Percentiles rank a stretch among this genome's conserved stretches.
These are phyloP conservation scores for Piscicola geometra DNA, from an alignment of 2,888 invertebrate genomes.

Conservation along the genomic window DNA sequence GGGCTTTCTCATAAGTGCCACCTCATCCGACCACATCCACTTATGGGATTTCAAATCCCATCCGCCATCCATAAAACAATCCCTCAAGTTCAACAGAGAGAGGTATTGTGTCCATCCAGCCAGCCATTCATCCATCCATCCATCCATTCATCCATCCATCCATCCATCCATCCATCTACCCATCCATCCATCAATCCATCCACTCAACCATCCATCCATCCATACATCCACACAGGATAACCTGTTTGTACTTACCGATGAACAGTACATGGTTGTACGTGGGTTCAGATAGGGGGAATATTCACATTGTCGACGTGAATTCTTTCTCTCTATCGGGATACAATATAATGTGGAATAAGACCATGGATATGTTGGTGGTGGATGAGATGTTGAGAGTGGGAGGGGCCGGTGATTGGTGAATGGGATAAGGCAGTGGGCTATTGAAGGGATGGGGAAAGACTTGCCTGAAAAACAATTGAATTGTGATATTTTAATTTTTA, in stretches of 20 bases:
- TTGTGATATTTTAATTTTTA: too few relatives aligned
- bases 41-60: slow-evolving; percentile 91
- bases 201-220: too few relatives aligned
- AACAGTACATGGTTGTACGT: slow-evolving; percentile 97
- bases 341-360: slow-evolving; percentile 99
- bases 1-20: slow-evolving; percentile 88
- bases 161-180: too few relatives aligned
- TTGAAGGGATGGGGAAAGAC: neutral
- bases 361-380: slow-evolving; percentile 65
- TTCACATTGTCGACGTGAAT: slow-evolving; percentile 93
- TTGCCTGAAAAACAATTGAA: too few relatives aligned
- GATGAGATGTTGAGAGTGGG: neutral
- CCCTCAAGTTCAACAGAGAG: slow-evolving; percentile 93
- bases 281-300: slow-evolving; percentile 94
- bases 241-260: slow-evolving; percentile 67
- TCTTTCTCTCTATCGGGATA: slow-evolving; percentile 92
- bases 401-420: neutral
- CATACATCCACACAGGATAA: slow-evolving; percentile 31
- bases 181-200: neutral
- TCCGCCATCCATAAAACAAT: slow-evolving; percentile 88
- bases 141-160: neutral
- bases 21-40: slow-evolving; percentile 91
- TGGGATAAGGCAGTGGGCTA: neutral
- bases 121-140: too few relatives aligned
- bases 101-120: slow-evolving; percentile 62